These are phyloP conservation scores for Pachycephala philippinensis DNA, from an alignment of 2,113 vertebrate genomes.

Conservation along the genomic window DNA sequence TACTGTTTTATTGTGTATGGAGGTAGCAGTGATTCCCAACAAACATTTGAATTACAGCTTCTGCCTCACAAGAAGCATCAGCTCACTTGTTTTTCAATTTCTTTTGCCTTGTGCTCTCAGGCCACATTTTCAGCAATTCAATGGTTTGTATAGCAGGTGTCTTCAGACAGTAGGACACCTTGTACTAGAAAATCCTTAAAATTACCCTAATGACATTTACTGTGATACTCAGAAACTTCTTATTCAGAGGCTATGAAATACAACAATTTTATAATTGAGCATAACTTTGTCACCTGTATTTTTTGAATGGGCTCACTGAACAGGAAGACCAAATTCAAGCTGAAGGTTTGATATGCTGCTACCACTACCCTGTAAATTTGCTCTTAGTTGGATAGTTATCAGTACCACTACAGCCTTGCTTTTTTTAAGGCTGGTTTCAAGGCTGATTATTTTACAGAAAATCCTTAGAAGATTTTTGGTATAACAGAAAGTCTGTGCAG, in stretches of 20 bases:
- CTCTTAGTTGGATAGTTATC: not conserved
- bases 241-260: not conserved
- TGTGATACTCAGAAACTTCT: not conserved
- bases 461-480: not conserved
- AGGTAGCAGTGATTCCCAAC: not conserved
- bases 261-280: not conserved
- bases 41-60: not conserved
- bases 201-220: not conserved
- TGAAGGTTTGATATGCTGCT: not conserved
- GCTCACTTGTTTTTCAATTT: not conserved
- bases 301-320: not conserved
- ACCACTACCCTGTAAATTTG: not conserved
- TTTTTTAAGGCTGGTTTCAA: not conserved
- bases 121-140: not conserved
- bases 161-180: not conserved
- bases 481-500: not conserved
- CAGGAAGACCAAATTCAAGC: not conserved
- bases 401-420: not conserved
- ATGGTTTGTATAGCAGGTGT: not conserved
- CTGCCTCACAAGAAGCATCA: not conserved
- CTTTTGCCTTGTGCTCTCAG: not conserved
- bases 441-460: not conserved
- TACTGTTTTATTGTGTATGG: not conserved
- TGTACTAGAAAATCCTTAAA: not conserved
- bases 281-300: not conserved